A percentile compares a stretch with the other conserved stretches of the same genome.
Evolutionary conservation across 2,888 invertebrate genomes (phyloP).

Genomic region (Trachelus tabidus): DNA sequence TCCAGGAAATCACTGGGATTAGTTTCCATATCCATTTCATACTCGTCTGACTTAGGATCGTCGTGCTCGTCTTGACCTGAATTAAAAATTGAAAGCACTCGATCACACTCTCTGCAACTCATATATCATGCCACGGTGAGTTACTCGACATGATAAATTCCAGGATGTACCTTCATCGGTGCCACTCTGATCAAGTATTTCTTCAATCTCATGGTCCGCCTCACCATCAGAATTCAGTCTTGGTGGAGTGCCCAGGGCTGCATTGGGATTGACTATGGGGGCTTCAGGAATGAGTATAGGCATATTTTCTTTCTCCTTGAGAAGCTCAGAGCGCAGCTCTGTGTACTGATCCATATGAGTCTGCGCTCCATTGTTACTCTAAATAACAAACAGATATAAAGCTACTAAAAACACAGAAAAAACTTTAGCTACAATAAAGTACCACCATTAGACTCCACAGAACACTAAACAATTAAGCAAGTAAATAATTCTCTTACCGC

Average conservation of each 20-base stretch:
- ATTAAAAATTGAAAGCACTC: not conserved
- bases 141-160: not conserved
- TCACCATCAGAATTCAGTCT: conserved; percentile 62
- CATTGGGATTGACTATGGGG: conserved; percentile 63
- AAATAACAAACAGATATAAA: conserved; percentile 8
- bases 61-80: conserved; percentile 48
- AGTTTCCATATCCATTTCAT: conserved; percentile 65
- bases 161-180: conserved; percentile 54
- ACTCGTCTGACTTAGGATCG: conserved; percentile 60
- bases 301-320: conserved; percentile 57
- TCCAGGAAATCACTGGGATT: conserved; percentile 63
- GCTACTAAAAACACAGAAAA: not conserved
- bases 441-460: not conserved
- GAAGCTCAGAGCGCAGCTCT: conserved; percentile 47
- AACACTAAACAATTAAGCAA: not conserved
- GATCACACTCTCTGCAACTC: not conserved
- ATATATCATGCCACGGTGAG: not conserved
- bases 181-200: conserved; percentile 52
- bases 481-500: conserved; percentile 39
- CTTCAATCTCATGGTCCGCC: conserved; percentile 58
- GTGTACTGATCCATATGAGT: conserved; percentile 37
- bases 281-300: conserved; percentile 62
- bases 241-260: conserved; percentile 62
- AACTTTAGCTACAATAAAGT: not conserved
- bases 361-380: conserved; percentile 28